Evolutionary conservation across 1,140 invertebrate species (phyloP).

Genomic region (Rhagoletis zephyria): DNA sequence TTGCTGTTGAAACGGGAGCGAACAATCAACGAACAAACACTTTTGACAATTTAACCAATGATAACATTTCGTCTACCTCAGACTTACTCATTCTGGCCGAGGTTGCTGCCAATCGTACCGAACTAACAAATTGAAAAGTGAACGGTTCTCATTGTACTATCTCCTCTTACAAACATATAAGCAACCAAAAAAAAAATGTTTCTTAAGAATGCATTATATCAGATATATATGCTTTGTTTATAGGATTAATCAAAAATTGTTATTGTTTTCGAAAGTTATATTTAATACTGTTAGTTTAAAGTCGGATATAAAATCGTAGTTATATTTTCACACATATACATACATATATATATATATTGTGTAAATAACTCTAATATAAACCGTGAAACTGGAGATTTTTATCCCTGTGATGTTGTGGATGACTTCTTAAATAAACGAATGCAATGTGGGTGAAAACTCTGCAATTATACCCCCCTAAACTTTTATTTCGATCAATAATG

Average conservation of each 20-base stretch:
- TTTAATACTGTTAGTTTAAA: constrained; percentile 33
- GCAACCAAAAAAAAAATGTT: constrained; percentile 35
- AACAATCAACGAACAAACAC: constrained; percentile 16
- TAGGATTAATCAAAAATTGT: constrained; percentile 39
- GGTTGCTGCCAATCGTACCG: constrained; percentile 72
- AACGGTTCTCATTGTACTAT: constrained; percentile 8
- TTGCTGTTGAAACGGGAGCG: constrained; percentile 53
- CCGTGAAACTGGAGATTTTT: too few species aligned
- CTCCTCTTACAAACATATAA: constrained; percentile 11
- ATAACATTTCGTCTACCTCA: constrained; percentile 70
- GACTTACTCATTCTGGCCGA: constrained; percentile 72
- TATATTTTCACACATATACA: constrained; percentile 11
- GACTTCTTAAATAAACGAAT: too few species aligned
- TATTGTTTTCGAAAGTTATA: constrained; percentile 49
- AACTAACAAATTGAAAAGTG: constrained; percentile 61
- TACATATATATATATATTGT: not conserved
- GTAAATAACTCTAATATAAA: too few species aligned
- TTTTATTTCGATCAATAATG: too few species aligned
- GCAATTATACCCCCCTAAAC: too few species aligned
- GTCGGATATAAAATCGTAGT: constrained; percentile 42
- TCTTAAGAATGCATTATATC: constrained; percentile 23
- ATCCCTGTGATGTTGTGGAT: too few species aligned
- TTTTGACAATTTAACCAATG: constrained; percentile 41
- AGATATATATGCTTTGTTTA: constrained; percentile 31
- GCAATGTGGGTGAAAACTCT: too few species aligned